A percentile compares a stretch with the other conserved stretches of the same genome.
These are phyloP conservation scores for Tuberolachnus salignus DNA, from an alignment of 2,888 invertebrate species.

Conservation along the genomic window DNA sequence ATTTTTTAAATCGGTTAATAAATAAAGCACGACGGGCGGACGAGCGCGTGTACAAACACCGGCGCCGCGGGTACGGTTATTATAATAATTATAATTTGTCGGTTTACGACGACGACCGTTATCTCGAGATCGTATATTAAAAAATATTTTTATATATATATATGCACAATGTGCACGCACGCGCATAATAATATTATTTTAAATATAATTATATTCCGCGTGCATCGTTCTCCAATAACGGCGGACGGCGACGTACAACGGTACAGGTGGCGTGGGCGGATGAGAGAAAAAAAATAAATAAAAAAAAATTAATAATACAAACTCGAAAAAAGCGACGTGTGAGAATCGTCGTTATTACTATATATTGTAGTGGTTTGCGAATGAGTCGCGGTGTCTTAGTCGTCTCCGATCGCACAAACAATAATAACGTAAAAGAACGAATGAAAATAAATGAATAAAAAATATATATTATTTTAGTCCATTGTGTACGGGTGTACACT, in stretches of 20 bases:
- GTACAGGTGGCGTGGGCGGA: constrained; percentile 19
- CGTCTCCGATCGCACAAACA: too few species aligned
- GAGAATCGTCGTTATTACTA: background rate
- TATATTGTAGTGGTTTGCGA: too few species aligned
- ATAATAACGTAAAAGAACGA: too few species aligned
- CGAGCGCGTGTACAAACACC: too few species aligned
- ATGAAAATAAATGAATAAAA: too few species aligned
- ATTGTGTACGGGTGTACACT: too few species aligned
- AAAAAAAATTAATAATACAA: too few species aligned
- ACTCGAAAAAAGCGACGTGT: background rate
- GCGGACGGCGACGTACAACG: background rate
- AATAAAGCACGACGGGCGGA: constrained; percentile 10
- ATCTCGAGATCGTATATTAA: background rate
- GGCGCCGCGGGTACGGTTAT: background rate
- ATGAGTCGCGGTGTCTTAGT: too few species aligned
- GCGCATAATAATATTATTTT: too few species aligned
- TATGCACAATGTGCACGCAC: background rate
- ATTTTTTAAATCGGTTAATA: background rate
- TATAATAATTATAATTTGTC: constrained; percentile 11
- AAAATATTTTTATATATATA: too few species aligned
- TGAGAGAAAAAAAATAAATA: background rate
- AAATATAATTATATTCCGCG: background rate
- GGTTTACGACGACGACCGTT: background rate
- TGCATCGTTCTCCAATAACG: background rate
- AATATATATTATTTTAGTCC: too few species aligned